Evolutionary conservation across 2,888 invertebrate species (phyloP).

Genomic region (Dicranocentrus wangi): DNA sequence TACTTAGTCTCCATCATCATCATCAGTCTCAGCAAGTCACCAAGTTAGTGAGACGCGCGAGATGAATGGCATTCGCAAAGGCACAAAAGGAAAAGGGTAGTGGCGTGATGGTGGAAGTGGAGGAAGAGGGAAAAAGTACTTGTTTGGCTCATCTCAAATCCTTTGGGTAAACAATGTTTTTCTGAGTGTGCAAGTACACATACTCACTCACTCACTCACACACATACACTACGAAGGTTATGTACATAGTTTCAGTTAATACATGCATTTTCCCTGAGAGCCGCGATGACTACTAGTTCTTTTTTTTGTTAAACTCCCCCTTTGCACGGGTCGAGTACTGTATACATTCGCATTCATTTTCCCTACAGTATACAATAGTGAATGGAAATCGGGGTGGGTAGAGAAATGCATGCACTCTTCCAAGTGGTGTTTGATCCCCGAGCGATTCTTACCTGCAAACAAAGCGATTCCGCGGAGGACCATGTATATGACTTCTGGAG

Average conservation of each 20-base stretch:
- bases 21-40: conserved; percentile 45
- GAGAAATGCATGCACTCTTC: conserved; percentile 25
- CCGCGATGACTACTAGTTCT: not conserved
- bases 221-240: conserved; percentile 23
- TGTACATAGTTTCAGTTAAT: conserved; percentile 15
- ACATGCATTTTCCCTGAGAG: conserved; percentile 16
- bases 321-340: conserved; percentile 7
- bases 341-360: conserved; percentile 23
- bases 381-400: too few relatives aligned
- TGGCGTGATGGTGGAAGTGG: not conserved
- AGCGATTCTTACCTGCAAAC: conserved; percentile 61
- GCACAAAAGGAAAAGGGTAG: conserved; percentile 10
- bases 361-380: not conserved
- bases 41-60: conserved; percentile 39
- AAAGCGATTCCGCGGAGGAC: conserved; percentile 31
- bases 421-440: conserved; percentile 53
- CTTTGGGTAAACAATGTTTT: conserved; percentile 62
- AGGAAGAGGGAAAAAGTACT: conserved; percentile 33
- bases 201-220: conserved; percentile 17
- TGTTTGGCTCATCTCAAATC: conserved; percentile 62
- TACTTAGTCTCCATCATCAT: conserved; percentile 34
- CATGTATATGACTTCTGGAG: not conserved
- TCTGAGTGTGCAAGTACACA: conserved; percentile 16
- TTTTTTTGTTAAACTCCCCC: not conserved
- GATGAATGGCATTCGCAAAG: conserved; percentile 54